A percentile compares a stretch with the other conserved stretches of the same genome.
Conservation (phyloP, 2,113 vertebrate species). For the Ahaetulla prasina region DNA sequence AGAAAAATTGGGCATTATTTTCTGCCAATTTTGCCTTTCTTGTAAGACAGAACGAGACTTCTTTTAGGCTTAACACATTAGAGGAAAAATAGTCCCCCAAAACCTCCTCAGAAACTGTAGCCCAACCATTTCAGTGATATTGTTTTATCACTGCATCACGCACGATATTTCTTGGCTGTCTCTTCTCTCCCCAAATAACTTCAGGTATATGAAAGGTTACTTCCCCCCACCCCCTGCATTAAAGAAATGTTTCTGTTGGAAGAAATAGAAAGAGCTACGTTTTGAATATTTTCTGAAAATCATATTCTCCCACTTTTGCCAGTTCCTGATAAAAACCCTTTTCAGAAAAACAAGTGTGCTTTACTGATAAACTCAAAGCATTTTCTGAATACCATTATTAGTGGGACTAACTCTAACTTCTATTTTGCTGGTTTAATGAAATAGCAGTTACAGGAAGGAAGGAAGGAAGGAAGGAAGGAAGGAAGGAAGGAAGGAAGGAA, state of each 20-base stretch:
- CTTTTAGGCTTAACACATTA: background rate
- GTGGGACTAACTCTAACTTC: constrained; percentile 5
- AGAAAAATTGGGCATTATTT: background rate
- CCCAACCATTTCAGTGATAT: background rate
- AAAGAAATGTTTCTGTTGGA: background rate
- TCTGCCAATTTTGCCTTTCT: background rate
- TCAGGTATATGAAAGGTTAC: background rate
- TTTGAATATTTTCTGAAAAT: background rate
- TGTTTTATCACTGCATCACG: background rate
- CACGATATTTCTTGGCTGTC: background rate
- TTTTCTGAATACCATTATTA: constrained; percentile 24
- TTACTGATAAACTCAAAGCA: background rate
- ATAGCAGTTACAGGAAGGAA: background rate
- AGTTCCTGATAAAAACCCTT: background rate
- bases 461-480: background rate
- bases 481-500: background rate
- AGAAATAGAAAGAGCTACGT: background rate
- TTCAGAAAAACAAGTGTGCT: background rate
- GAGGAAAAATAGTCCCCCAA: background rate
- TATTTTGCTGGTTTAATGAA: constrained; percentile 22
- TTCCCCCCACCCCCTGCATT: background rate
- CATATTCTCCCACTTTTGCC: background rate
- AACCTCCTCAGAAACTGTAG: background rate
- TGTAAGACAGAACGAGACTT: background rate
- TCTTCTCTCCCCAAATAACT: background rate